Percentiles rank a stretch among this genome's conserved stretches.
Evolutionary conservation across 2,888 invertebrate genomes (phyloP).

Genomic region (Clistopyga incitator): DNA sequence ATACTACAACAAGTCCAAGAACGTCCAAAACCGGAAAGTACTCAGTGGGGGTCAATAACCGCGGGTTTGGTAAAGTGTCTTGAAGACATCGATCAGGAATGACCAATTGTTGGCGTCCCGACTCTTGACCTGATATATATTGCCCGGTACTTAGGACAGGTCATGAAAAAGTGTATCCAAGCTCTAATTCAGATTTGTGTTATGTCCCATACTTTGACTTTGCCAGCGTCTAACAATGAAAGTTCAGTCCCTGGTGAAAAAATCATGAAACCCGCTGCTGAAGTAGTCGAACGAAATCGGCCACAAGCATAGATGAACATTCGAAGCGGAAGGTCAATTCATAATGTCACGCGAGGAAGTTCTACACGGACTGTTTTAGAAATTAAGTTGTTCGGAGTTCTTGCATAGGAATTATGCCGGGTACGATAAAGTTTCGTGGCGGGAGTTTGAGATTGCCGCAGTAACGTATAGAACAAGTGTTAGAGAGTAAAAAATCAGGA

Average conservation of each 20-base stretch:
- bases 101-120: constrained; percentile 43
- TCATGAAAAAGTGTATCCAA: too few relatives aligned
- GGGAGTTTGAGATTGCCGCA: constrained; percentile 36
- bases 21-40: constrained; percentile 60
- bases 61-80: constrained; percentile 61
- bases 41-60: constrained; percentile 78
- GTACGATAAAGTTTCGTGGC: constrained; percentile 26
- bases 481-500: constrained; percentile 35
- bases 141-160: background rate
- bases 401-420: constrained; percentile 29
- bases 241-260: background rate
- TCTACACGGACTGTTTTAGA: background rate
- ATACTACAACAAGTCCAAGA: constrained; percentile 23
- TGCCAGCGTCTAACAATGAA: background rate
- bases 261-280: background rate
- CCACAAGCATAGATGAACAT: background rate
- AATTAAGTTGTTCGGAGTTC: constrained; percentile 1
- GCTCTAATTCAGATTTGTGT: too few relatives aligned
- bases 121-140: constrained; percentile 36
- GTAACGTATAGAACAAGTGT: constrained; percentile 15
- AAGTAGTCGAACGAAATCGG: background rate
- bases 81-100: constrained; percentile 48
- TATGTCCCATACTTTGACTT: too few relatives aligned
- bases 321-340: background rate
- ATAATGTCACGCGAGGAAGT: background rate